Base-by-base conservation (phyloP, 1,140 invertebrate genomes). In the Bradysia coprophila region DNA sequence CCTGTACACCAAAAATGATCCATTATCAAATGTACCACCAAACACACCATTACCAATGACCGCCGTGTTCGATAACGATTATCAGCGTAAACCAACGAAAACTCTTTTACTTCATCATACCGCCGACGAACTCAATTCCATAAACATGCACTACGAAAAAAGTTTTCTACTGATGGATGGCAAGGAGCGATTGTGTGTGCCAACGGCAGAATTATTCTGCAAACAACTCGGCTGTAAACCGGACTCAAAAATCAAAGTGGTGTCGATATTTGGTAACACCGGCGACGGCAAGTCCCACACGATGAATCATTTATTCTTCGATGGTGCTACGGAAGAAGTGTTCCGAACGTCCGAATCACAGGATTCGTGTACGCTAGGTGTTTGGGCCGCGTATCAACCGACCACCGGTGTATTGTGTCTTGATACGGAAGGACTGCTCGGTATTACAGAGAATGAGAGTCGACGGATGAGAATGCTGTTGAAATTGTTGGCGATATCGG, bases 231-330 rank as follows among this genome's bases (percentile, higher is more conserved):
- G 60, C 11, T 71, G 67, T 44, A 45, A 45, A 5, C 54, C 62
- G 15, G 51, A 63, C 16, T 53, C 59, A 1, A 72, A 71, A 53
- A 72, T 87, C 2, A 89, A 88, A 65, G 83, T 89, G 16, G 73
- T 89, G 2, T 84, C 84, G 2, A 85, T 90, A 52, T 85, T 89
- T 67, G 86, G 86, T 1, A 88, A 85, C 51, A 86, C 82, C 2
- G 83, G 84, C 1, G 83, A 88, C 64, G 84, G 84, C 2, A 89
- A 89, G 61, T 88, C 83, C 28, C 69, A 81, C 49, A 85, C 81
- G 0, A 56, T 89, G 42, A 90, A 90, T 62, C 70, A 85, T 48
- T 73, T 75, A 13, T 86, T 90, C 53, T 89, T 87, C 55, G 59
- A 71, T 50, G 81, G 81, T 0, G n/a, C n/a, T n/a, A n/a, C n/a